Conservation (phyloP, 2,113 vertebrate genomes). For the Neolamprologus hecqui region DNA sequence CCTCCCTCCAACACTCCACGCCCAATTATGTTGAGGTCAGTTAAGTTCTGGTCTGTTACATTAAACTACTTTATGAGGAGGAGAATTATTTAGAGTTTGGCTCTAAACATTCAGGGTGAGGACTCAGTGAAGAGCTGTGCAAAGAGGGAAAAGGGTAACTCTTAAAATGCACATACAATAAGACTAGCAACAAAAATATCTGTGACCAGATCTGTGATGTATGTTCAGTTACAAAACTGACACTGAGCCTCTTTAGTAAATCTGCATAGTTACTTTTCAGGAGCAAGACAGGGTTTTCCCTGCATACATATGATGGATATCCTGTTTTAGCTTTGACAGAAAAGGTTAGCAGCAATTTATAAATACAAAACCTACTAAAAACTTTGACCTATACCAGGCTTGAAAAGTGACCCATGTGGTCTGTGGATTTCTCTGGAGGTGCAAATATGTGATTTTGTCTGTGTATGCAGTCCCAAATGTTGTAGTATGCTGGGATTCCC, state of each 20-base stretch:
- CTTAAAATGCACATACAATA: not conserved
- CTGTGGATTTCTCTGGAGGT: not conserved
- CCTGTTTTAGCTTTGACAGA: not conserved
- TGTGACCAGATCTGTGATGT: not conserved
- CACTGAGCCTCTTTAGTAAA: not conserved
- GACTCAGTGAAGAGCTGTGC: too few relatives aligned
- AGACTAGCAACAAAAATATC: not conserved
- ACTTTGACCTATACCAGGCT: not conserved
- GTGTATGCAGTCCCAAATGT: not conserved
- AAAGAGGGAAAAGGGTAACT: not conserved
- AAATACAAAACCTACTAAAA: not conserved
- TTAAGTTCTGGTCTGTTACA: not conserved
- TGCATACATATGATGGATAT: not conserved
- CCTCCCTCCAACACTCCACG: not conserved
- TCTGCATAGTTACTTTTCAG: not conserved
- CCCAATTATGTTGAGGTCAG: not conserved
- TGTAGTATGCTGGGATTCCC: not conserved
- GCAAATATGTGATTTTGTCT: not conserved
- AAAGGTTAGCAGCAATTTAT: not conserved
- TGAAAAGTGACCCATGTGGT: not conserved
- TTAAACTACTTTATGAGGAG: not conserved
- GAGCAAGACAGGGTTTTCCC: not conserved
- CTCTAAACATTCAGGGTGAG: not conserved
- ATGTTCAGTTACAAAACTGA: not conserved
- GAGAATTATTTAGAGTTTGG: not conserved